These are phyloP conservation scores for Micromys minutus DNA, from an alignment of 2,113 vertebrate species.

Conservation along the genomic window DNA sequence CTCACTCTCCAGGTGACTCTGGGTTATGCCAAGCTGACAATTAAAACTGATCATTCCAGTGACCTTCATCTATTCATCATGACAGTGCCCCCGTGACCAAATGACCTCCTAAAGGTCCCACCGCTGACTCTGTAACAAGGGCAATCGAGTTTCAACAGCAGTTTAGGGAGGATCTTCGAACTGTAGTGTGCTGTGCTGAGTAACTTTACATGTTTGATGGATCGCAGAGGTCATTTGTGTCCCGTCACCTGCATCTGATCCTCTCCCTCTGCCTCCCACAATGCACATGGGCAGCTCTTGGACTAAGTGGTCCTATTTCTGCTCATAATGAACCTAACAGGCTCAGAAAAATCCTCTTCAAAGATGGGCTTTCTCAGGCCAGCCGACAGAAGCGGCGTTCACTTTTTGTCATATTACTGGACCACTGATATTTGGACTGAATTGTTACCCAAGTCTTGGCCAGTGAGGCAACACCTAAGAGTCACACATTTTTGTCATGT, in stretches of 20 bases:
- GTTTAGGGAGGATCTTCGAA: not conserved
- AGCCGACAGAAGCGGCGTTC: not conserved
- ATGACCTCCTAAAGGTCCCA: not conserved
- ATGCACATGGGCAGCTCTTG: not conserved
- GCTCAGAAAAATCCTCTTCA: not conserved
- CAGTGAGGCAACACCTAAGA: not conserved
- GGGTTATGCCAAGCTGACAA: not conserved
- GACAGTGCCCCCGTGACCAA: not conserved
- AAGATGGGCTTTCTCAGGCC: not conserved
- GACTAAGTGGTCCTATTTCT: not conserved
- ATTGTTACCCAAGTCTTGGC: not conserved
- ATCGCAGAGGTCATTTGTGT: not conserved
- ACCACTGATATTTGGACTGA: not conserved
- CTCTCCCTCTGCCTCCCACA: not conserved
- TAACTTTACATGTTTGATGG: not conserved
- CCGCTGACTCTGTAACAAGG: not conserved
- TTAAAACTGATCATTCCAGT: not conserved
- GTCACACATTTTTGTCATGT: conserved; percentile 17
- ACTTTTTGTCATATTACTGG: not conserved
- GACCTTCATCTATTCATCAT: not conserved
- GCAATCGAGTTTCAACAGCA: not conserved
- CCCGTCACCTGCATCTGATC: not conserved
- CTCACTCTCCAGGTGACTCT: not conserved
- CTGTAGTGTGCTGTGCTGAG: no score
- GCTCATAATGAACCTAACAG: not conserved